Evolutionary conservation across 2,113 vertebrate species (phyloP), one percentile per base, ranked within the genome.

Genomic region (Brachirus orientalis): DNA sequence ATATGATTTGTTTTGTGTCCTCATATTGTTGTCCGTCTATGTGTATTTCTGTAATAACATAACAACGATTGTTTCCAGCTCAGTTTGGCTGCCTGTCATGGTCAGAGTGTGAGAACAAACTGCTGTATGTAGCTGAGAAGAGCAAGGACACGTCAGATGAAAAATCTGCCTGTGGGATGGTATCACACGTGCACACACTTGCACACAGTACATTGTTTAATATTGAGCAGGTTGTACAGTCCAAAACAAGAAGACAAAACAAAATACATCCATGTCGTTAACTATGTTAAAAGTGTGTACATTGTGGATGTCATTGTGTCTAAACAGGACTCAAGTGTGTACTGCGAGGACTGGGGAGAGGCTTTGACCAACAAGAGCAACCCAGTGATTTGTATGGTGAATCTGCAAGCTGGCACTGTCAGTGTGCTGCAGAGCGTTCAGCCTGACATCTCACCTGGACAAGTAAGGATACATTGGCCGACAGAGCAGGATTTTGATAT

Each of bases 281-380:
- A 13, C 3, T 41, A 11, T 5, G 13, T 41, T 41, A 11, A 14
- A 17, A 38, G 28, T 13, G 12, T 13, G 17, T 20, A 47, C 0
- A n/a, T 1, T 51, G 48, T 60, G 17, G 67, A 13, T 80, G 18
- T 53, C n/a, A 0, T 9, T 19, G 48, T 74, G 40, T 16, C 14
- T 19, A 5, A 62, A 12, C 65, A 92, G 91, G 89, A 93, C 70
- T 84, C 80, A 53, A 90, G 62, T 53, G 75, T 92, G 41, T 93
- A 93, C 80, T 37, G 77, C 52, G 93, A 93, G 45, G 93, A 94
- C 82, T 94, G 93, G 93, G 93, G 93, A 0, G 93, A 94, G 66
- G 87, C 80, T 37, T 82, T 94, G 66, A 72, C 82, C 65, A 75
- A 77, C 64, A 92, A 82, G 83, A 93, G 91, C n/a, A 20, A 65